Conservation (phyloP, 2,888 invertebrate genomes). For the Torymus aiolomorphi region DNA sequence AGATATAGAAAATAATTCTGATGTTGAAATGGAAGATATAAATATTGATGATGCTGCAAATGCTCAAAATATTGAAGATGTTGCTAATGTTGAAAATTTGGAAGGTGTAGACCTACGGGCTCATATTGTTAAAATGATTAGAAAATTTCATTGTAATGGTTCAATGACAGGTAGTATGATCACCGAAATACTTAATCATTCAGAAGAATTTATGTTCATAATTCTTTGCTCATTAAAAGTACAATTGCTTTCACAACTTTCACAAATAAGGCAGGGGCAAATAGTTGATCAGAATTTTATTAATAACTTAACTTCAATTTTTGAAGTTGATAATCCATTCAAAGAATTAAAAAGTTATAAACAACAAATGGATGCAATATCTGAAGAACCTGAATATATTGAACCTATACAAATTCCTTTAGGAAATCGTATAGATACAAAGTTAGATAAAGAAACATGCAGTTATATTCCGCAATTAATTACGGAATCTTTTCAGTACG, state of each 20-base stretch:
- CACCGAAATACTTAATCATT: background rate
- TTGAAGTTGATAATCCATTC: background rate
- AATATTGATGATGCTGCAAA: background rate
- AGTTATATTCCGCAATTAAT: background rate
- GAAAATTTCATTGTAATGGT: background rate
- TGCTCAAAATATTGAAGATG: background rate
- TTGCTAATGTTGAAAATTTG: no score
- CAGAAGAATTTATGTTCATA: background rate
- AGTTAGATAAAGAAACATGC: background rate
- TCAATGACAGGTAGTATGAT: background rate
- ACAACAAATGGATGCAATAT: background rate
- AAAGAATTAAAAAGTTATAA: background rate
- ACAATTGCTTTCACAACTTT: background rate
- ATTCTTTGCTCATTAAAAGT: background rate
- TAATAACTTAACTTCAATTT: background rate
- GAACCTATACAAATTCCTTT: background rate
- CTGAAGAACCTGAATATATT: background rate
- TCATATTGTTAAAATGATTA: background rate
- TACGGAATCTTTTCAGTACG: constrained; percentile 48
- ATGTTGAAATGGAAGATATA: no score
- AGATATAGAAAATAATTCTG: background rate
- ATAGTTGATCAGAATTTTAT: background rate
- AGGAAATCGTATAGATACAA: background rate
- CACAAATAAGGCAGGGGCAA: background rate
- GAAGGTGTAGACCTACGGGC: background rate